Conservation (phyloP, 2,888 invertebrate species). For the Uropetala carovei region DNA sequence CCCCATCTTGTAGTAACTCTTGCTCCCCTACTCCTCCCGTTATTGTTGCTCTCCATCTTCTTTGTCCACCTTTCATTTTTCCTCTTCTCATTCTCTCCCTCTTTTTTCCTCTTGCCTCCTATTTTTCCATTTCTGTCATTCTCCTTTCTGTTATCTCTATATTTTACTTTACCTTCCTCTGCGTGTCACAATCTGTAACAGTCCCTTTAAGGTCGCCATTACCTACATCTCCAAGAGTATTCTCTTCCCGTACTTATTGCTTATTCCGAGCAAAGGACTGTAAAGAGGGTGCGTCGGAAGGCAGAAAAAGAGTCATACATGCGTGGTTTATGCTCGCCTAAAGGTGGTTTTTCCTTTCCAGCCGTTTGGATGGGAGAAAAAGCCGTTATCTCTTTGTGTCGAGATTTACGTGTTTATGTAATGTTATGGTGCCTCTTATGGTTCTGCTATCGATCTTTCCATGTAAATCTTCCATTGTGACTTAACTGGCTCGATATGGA, state of each 20-base stretch:
- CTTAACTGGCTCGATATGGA: not conserved
- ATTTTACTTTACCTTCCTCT: not conserved
- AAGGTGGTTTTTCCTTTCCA: not conserved
- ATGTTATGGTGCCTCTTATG: not conserved
- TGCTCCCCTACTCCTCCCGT: no score
- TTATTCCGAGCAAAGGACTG: not conserved
- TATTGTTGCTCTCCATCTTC: no score
- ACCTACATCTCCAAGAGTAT: no score
- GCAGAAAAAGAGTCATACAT: not conserved
- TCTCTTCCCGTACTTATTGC: not conserved
- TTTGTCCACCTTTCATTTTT: no score
- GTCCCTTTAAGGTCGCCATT: not conserved
- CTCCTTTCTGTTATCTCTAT: no score
- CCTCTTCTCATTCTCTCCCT: no score
- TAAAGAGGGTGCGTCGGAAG: not conserved
- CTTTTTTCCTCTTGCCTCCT: no score
- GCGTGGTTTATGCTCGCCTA: conserved; percentile 1
- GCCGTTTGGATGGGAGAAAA: not conserved
- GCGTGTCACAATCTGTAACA: not conserved
- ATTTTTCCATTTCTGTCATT: no score
- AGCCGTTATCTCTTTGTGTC: not conserved
- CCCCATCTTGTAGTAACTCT: no score
- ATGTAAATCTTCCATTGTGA: not conserved
- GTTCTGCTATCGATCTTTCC: no score
- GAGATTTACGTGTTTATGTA: not conserved